Base-by-base conservation (phyloP, 2,113 vertebrate species). In the Petrocephalus microphthalmus region DNA sequence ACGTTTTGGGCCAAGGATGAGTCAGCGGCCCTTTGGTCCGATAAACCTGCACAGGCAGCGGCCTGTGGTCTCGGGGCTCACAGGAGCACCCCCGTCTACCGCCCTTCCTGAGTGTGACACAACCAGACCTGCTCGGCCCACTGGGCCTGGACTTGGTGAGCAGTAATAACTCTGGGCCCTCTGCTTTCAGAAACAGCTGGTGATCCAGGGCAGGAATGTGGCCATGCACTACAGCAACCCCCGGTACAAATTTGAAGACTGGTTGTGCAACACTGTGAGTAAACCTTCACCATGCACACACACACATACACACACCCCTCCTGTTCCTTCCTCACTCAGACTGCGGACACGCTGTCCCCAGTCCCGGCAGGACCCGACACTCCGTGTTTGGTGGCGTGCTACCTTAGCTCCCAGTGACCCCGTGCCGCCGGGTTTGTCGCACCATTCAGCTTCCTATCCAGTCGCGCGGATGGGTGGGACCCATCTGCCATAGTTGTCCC, bases 161-260 rank as follows among this genome's bases (percentile, higher is more conserved):
- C 49, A 19, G 8, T 20, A 25, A 17, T 88, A 67, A 93, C 96
- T 93, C 93, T 95, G 90, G 95, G 95, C 89, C 96, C 96, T 89
- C 89, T 91, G 96, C 94, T 98, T 98, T 98, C 98, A 99, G 98
- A 99, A 98, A 95, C 96, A 96, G 92, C 95, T 99, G 94, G 95
- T 95, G 92, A 97, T 99, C 94, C 98, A 99, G 92, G 98, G 98
- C 91, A 99, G 98, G 95, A 96, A 92, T 89, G 97, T 99, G 92
- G 96, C 97, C 71, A 97, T 99, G 97, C 97, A 99, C 94, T 99
- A 98, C 96, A 99, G 98, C 94, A 97, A 99, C 92, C 97, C 97
- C 89, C 96, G 97, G 84, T 97, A 98, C 93, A 99, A 99, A 92
- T 99, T 97, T 96, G 98, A 99, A 94, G 98, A 99, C 92, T 99